phyloP scores from a whole-genome alignment of 2,797 vertebrate species.

The Neopelma chrysocephalum region DNA sequence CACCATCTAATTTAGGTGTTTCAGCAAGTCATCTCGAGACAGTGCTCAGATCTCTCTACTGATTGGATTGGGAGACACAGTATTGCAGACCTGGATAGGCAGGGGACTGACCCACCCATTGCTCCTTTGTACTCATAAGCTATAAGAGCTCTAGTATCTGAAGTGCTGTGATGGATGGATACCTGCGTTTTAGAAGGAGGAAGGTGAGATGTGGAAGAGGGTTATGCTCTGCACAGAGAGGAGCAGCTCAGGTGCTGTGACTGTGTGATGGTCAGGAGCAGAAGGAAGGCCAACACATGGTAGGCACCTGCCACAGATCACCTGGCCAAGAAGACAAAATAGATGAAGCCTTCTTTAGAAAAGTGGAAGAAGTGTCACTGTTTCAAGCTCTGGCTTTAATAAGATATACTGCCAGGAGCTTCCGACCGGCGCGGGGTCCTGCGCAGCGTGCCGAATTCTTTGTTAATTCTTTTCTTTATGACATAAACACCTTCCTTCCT shows the following conservation, averaged over 20 bases:
- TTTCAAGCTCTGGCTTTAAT: neutral
- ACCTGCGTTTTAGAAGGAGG: neutral
- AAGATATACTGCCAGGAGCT: neutral
- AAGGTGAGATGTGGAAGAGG: neutral
- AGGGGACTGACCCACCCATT: neutral
- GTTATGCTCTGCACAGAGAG: neutral
- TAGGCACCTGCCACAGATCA: neutral
- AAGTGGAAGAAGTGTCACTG: neutral
- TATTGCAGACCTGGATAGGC: neutral
- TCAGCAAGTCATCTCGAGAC: neutral
- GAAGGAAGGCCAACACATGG: neutral
- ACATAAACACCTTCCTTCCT: too few relatives aligned
- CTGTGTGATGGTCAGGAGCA: neutral
- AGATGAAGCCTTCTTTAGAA: neutral
- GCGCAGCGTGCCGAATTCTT: too few relatives aligned
- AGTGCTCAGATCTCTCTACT: neutral
- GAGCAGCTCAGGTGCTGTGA: neutral
- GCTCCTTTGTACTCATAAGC: neutral
- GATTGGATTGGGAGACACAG: neutral
- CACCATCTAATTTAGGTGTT: conserved; percentile 26
- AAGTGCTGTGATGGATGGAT: neutral
- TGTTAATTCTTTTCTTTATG: too few relatives aligned
- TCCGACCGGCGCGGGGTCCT: too few relatives aligned
- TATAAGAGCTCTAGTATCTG: neutral
- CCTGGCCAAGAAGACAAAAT: neutral